These are phyloP conservation scores for Ibidorhyncha struthersii DNA, from an alignment of 2,113 vertebrate species.

Conservation along the genomic window DNA sequence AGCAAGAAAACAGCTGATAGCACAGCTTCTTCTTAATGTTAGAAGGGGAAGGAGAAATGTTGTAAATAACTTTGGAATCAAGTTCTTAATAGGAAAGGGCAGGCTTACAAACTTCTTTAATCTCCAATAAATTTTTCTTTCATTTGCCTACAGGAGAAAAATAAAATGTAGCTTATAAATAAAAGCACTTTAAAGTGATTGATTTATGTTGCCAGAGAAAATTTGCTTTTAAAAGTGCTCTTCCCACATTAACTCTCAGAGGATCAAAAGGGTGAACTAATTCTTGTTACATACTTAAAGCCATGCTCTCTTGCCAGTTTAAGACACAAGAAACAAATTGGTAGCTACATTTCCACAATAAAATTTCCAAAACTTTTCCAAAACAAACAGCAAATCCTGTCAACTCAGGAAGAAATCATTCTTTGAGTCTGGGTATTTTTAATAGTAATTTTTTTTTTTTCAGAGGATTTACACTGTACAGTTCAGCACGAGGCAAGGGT, in stretches of 20 bases:
- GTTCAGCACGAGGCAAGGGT: not conserved
- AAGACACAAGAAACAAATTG: not conserved
- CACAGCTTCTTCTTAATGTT: not conserved
- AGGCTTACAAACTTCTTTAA: not conserved
- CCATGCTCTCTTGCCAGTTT: not conserved
- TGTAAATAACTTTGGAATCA: not conserved
- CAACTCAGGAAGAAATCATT: not conserved
- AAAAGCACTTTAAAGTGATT: not conserved
- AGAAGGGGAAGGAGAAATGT: not conserved
- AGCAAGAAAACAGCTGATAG: not conserved
- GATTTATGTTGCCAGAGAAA: not conserved
- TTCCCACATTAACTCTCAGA: not conserved
- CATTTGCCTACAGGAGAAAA: not conserved
- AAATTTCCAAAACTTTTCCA: not conserved
- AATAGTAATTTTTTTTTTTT: not conserved
- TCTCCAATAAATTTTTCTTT: not conserved
- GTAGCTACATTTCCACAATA: not conserved
- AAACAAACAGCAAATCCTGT: not conserved
- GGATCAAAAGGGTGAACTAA: not conserved
- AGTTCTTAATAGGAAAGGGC: not conserved
- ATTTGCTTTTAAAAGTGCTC: not conserved
- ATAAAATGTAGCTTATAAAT: not conserved
- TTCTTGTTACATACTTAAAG: not conserved
- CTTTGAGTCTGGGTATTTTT: not conserved
- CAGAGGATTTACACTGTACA: not conserved